Conservation (phyloP, 1,140 invertebrate genomes). For the Asobara japonica region DNA sequence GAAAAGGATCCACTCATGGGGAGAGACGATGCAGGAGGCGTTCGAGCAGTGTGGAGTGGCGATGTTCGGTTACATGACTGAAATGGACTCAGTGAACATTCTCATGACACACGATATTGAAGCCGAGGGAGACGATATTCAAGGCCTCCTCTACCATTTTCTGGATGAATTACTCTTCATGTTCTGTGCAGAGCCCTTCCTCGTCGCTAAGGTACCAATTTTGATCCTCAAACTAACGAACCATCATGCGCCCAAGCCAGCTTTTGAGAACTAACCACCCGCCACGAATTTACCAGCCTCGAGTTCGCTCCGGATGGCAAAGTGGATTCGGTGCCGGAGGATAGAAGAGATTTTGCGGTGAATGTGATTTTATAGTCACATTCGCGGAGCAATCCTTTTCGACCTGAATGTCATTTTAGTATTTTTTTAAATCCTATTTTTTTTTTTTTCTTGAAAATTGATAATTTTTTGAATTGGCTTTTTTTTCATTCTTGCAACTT, state of each 20-base stretch:
- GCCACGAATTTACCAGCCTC: too few relatives aligned
- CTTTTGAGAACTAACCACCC: slow-evolving; percentile 20
- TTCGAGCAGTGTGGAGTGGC: slow-evolving; percentile 95
- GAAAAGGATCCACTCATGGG: slow-evolving; percentile 88
- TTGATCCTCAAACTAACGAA: slow-evolving; percentile 31
- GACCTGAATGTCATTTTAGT: too few relatives aligned
- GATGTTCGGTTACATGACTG: slow-evolving; percentile 99
- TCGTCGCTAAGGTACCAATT: slow-evolving; percentile 74
- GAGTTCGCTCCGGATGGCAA: too few relatives aligned
- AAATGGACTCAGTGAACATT: slow-evolving; percentile 87
- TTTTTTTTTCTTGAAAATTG: too few relatives aligned
- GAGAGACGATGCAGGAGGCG: slow-evolving; percentile 85
- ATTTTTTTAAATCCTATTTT: too few relatives aligned
- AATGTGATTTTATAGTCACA: too few relatives aligned
- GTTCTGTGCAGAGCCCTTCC: slow-evolving; percentile 90
- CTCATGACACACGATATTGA: slow-evolving; percentile 82
- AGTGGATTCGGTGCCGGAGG: too few relatives aligned
- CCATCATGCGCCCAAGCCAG: slow-evolving; percentile 12
- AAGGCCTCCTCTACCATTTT: slow-evolving; percentile 91
- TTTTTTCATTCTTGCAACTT: too few relatives aligned
- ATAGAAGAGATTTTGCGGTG: too few relatives aligned
- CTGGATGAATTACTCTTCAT: slow-evolving; percentile 94
- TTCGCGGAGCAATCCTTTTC: too few relatives aligned
- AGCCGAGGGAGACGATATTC: slow-evolving; percentile 86
- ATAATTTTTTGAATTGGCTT: too few relatives aligned